phyloP scores from a whole-genome alignment of 2,888 invertebrate genomes.

The Gastrophysa polygoni region DNA sequence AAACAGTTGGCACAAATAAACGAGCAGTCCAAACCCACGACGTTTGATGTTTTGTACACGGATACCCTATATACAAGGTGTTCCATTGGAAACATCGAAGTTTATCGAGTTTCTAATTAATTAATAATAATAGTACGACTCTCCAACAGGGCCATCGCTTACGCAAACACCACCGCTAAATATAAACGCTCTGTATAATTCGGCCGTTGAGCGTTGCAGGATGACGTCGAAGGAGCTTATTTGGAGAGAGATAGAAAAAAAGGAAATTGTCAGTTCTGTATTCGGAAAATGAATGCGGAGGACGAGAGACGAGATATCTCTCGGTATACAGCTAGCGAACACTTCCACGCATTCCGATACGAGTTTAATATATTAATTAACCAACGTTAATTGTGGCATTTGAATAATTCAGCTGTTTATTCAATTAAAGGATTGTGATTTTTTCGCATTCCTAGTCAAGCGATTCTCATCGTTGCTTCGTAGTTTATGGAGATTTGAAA shows the following conservation, averaged over 20 bases:
- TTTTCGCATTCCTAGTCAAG: conserved; percentile 26
- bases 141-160: conserved; percentile 26
- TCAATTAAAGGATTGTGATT: conserved; percentile 28
- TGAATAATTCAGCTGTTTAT: conserved; percentile 30
- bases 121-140: too few species aligned
- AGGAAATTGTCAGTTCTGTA: conserved; percentile 6
- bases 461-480: too few species aligned
- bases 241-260: too few species aligned
- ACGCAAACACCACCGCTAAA: conserved; percentile 21
- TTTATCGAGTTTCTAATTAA: too few species aligned
- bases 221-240: conserved; percentile 11
- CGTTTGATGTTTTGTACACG: too few species aligned
- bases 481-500: too few species aligned
- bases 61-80: too few species aligned
- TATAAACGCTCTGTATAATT: conserved; percentile 6
- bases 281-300: conserved; percentile 33
- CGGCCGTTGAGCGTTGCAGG: neutral
- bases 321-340: conserved; percentile 35
- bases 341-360: conserved; percentile 35
- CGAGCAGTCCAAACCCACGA: too few species aligned
- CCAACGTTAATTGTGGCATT: conserved; percentile 31
- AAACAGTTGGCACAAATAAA: too few species aligned
- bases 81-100: too few species aligned
- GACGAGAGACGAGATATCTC: conserved; percentile 30
- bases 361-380: conserved; percentile 40